Conservation (phyloP, 2,113 vertebrate genomes). For the Ciconia maguari region DNA sequence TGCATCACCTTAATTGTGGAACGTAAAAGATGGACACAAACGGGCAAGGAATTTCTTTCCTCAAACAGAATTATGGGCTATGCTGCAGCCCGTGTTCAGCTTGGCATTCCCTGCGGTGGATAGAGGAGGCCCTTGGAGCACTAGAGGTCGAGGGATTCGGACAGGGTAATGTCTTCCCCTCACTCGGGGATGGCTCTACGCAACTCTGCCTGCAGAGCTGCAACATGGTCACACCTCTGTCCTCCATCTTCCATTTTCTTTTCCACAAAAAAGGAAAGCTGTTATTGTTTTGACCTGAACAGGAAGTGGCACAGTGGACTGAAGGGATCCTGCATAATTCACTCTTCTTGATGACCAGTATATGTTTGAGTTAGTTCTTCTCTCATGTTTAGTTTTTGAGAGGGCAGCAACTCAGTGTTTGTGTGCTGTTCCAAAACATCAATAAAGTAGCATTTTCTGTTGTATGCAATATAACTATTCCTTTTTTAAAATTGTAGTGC, state of each 20-base stretch:
- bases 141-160: background rate
- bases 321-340: background rate
- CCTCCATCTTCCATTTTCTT: background rate
- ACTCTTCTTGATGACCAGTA: background rate
- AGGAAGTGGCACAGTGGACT: background rate
- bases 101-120: background rate
- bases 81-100: background rate
- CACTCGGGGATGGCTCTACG: rapidly evolving
- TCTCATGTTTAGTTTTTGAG: background rate
- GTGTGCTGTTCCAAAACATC: background rate
- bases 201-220: background rate
- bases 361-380: background rate
- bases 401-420: background rate
- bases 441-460: background rate
- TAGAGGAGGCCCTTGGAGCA: background rate
- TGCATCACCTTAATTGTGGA: background rate
- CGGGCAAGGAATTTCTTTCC: background rate
- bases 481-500: background rate
- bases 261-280: background rate
- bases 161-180: background rate
- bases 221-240: background rate
- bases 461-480: background rate
- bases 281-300: background rate
- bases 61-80: background rate
- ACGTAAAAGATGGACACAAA: background rate